Conservation (phyloP, 2,888 invertebrate genomes). For the Embidobia sp. region DNA sequence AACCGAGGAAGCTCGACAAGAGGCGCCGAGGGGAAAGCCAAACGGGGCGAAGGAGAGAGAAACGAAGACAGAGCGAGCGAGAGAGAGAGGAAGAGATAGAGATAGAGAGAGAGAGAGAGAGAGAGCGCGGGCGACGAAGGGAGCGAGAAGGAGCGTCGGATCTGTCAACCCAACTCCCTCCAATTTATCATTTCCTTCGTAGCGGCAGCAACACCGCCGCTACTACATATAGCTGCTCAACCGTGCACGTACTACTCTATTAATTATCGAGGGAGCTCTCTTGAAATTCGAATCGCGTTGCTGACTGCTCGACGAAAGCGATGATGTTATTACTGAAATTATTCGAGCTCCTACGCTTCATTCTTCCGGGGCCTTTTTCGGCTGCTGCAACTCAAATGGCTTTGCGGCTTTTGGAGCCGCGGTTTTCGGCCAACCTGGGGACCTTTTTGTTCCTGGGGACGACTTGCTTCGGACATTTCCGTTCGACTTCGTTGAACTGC, state of each 20-base stretch:
- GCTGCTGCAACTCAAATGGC: too few relatives aligned
- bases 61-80: constrained; percentile 30
- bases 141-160: constrained; percentile 63
- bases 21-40: constrained; percentile 67
- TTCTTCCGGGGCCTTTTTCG: constrained; percentile 12
- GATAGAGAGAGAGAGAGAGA: constrained; percentile 40
- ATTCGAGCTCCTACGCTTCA: constrained; percentile 50
- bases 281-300: constrained; percentile 65
- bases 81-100: constrained; percentile 20
- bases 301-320: constrained; percentile 63
- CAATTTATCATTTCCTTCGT: constrained; percentile 75
- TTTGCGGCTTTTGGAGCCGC: too few relatives aligned
- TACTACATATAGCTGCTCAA: constrained; percentile 64
- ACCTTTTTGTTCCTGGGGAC: too few relatives aligned
- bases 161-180: constrained; percentile 73
- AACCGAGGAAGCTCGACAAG: constrained; percentile 70
- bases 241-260: constrained; percentile 66
- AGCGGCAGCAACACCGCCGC: constrained; percentile 65
- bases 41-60: constrained; percentile 61
- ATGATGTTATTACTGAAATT: constrained; percentile 64
- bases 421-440: too few relatives aligned
- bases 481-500: too few relatives aligned
- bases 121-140: constrained; percentile 25
- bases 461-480: too few relatives aligned
- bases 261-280: constrained; percentile 67